These are phyloP conservation scores for Poicephalus gulielmi DNA, from an alignment of 2,113 vertebrate genomes.

Conservation along the genomic window DNA sequence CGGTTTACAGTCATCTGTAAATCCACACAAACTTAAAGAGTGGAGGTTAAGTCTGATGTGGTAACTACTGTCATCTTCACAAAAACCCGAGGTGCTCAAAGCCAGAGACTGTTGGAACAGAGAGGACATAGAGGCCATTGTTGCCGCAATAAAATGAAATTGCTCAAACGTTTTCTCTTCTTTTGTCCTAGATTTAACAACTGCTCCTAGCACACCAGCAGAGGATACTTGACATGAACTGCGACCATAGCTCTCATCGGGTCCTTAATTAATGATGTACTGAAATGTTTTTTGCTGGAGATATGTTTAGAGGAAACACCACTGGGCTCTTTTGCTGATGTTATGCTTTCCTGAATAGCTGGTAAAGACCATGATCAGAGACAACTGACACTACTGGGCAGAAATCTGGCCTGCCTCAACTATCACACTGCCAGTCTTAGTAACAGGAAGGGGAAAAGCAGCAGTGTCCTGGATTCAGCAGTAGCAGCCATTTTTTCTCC, in stretches of 20 bases:
- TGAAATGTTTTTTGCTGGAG: background rate
- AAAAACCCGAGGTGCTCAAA: background rate
- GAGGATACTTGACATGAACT: background rate
- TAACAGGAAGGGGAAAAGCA: background rate
- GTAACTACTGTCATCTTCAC: background rate
- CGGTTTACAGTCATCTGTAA: background rate
- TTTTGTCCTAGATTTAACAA: background rate
- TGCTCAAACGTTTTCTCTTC: background rate
- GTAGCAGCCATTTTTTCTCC: no score
- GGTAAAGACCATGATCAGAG: background rate
- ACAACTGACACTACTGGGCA: background rate
- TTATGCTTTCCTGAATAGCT: background rate
- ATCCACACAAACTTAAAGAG: background rate
- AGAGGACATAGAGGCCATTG: background rate
- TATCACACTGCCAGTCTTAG: background rate
- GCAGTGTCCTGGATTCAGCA: no score
- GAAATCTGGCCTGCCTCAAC: background rate
- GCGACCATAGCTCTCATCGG: background rate
- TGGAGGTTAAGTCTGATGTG: background rate
- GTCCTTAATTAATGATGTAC: background rate
- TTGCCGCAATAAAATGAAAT: background rate
- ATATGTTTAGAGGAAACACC: background rate
- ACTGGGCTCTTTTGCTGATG: background rate
- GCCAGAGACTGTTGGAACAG: background rate
- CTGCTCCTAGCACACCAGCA: background rate